Conservation (phyloP, 2,113 vertebrate genomes). For the Promerops cafer region DNA sequence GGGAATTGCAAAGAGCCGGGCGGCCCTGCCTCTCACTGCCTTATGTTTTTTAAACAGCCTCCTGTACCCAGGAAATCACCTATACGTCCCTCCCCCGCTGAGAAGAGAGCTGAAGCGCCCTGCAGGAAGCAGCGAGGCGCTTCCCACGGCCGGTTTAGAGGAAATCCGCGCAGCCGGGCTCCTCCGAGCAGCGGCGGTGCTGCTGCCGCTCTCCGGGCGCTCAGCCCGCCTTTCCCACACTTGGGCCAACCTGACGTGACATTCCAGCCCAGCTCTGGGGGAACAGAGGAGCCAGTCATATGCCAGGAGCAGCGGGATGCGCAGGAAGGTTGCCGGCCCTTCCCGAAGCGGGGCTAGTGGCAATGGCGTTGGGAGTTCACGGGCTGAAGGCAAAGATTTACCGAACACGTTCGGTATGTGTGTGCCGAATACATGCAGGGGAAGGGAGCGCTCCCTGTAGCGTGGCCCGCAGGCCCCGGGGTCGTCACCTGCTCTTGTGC, state of each 20-base stretch:
- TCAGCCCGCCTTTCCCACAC: not conserved
- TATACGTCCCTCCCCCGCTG: not conserved
- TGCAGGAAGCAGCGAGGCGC: not conserved
- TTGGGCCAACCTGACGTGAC: no score
- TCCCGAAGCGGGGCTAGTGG: not conserved
- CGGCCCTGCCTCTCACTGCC: not conserved
- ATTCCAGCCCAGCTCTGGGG: accelerated
- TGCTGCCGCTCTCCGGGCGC: not conserved
- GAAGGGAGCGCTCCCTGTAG: not conserved
- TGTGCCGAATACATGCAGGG: not conserved
- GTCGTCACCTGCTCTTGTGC: no score
- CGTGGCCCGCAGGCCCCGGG: not conserved
- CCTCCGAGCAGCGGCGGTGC: not conserved
- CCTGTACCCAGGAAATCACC: not conserved
- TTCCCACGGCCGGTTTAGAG: not conserved
- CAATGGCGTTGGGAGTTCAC: no score
- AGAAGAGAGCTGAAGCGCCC: not conserved
- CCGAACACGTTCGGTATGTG: not conserved
- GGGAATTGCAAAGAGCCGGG: accelerated
- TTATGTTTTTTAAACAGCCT: not conserved
- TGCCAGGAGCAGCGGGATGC: not conserved
- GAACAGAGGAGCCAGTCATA: not conserved
- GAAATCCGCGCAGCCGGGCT: not conserved
- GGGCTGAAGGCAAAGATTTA: not conserved
- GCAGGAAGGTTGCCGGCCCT: not conserved